phyloP scores from a whole-genome alignment of 2,888 invertebrate genomes.

The Dysmachus trigonus region DNA sequence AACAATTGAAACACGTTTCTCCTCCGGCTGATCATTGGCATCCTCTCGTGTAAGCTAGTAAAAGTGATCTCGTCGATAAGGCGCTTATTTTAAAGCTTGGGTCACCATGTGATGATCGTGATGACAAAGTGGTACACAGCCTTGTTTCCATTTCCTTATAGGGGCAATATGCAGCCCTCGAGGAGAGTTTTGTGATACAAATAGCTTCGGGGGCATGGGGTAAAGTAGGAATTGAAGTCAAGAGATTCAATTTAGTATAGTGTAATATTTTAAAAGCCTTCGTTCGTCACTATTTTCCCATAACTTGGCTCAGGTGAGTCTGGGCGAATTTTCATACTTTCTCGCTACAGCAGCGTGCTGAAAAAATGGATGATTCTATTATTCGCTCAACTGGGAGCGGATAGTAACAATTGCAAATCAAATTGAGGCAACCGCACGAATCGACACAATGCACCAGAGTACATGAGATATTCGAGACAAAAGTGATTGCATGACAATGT shows the following conservation, averaged over 20 bases:
- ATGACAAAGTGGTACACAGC: slow-evolving; percentile 24
- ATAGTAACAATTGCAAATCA: not conserved
- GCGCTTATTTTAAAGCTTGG: not conserved
- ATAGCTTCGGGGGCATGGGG: not conserved
- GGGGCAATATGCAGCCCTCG: not conserved
- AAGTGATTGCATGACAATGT: slow-evolving; percentile 6
- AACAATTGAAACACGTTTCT: slow-evolving; percentile 29
- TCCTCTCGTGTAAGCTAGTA: slow-evolving; percentile 22
- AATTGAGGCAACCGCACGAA: not conserved
- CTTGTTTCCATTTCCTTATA: slow-evolving; percentile 14
- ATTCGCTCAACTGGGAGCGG: not conserved
- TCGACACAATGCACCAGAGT: not conserved
- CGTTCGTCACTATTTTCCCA: not conserved
- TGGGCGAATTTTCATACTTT: not conserved
- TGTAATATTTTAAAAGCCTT: not conserved
- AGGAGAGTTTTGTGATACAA: not conserved
- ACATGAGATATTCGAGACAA: not conserved
- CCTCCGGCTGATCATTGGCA: not conserved
- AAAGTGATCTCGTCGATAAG: slow-evolving; percentile 29
- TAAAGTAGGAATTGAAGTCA: not conserved
- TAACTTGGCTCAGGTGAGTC: not conserved
- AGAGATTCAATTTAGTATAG: not conserved
- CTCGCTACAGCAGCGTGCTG: not conserved
- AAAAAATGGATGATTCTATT: not conserved
- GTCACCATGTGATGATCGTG: slow-evolving; percentile 37